Evolutionary conservation across 2,888 invertebrate species (phyloP).

Genomic region (Cheilosia impressa): DNA sequence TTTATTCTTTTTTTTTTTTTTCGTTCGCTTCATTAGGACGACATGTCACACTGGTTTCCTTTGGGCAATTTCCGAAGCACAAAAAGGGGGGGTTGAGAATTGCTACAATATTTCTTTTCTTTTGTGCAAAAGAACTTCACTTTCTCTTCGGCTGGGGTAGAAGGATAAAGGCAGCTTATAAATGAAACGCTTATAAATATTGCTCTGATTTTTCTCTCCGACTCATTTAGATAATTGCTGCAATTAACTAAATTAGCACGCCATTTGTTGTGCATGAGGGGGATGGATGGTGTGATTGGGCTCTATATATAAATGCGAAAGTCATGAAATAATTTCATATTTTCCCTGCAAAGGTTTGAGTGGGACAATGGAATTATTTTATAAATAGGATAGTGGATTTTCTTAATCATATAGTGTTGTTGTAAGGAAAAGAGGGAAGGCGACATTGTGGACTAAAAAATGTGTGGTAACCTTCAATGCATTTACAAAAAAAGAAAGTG

Average conservation of each 20-base stretch:
- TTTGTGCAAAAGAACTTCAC: constrained; percentile 35
- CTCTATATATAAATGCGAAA: constrained; percentile 25
- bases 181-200: constrained; percentile 62
- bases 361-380: background rate
- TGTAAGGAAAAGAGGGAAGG: no score
- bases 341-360: constrained; percentile 11
- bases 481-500: no score
- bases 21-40: constrained; percentile 70
- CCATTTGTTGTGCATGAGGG: constrained; percentile 51
- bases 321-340: constrained; percentile 45
- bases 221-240: constrained; percentile 70
- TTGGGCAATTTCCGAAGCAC: constrained; percentile 24
- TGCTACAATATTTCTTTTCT: constrained; percentile 64
- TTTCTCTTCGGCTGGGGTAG: constrained; percentile 1
- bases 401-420: no score
- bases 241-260: constrained; percentile 72
- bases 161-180: constrained; percentile 57
- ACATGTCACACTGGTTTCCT: constrained; percentile 67
- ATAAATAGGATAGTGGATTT: no score
- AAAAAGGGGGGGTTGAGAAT: constrained; percentile 11
- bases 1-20: constrained; percentile 54
- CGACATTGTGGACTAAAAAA: no score
- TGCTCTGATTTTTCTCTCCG: constrained; percentile 41
- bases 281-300: background rate
- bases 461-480: no score